Conservation (phyloP, 2,888 invertebrate species). For the Drosophila pegasa region DNA sequence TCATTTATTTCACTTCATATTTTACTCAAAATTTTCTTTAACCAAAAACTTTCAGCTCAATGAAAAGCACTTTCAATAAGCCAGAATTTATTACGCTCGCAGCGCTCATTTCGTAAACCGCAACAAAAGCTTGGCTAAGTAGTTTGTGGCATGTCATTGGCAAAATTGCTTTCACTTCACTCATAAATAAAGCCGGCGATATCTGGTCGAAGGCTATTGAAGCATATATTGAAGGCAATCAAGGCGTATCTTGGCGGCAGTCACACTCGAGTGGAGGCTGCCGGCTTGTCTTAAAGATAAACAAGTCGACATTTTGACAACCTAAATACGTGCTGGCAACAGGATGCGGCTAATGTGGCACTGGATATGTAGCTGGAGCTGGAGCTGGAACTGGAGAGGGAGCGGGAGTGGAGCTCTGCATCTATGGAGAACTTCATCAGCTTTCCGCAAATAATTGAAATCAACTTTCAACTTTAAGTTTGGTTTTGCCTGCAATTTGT, state of each 20-base stretch:
- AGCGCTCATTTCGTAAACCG: not conserved
- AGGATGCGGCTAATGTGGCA: constrained; percentile 49
- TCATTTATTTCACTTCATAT: too few species aligned
- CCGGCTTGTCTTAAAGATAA: constrained; percentile 64
- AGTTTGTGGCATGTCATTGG: constrained; percentile 5
- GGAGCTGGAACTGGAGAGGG: constrained; percentile 40
- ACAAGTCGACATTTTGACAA: constrained; percentile 77
- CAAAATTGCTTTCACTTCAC: not conserved
- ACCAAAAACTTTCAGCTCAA: too few species aligned
- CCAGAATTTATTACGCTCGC: too few species aligned
- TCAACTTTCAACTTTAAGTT: constrained; percentile 66
- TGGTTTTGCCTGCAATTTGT: constrained; percentile 70
- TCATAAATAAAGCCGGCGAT: not conserved
- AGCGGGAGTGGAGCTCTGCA: constrained; percentile 18
- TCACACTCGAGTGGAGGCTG: not conserved
- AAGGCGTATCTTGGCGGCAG: constrained; percentile 2
- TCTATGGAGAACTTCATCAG: constrained; percentile 61
- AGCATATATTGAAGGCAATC: constrained; percentile 1
- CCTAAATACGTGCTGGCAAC: constrained; percentile 47
- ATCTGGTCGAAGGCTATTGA: not conserved
- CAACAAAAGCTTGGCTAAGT: not conserved
- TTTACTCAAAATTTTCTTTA: too few species aligned
- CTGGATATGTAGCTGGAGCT: constrained; percentile 18
- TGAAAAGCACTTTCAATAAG: too few species aligned
- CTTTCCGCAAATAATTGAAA: constrained; percentile 77